Base-by-base conservation (phyloP, 2,888 invertebrate species). In the Melanostoma scalare region DNA sequence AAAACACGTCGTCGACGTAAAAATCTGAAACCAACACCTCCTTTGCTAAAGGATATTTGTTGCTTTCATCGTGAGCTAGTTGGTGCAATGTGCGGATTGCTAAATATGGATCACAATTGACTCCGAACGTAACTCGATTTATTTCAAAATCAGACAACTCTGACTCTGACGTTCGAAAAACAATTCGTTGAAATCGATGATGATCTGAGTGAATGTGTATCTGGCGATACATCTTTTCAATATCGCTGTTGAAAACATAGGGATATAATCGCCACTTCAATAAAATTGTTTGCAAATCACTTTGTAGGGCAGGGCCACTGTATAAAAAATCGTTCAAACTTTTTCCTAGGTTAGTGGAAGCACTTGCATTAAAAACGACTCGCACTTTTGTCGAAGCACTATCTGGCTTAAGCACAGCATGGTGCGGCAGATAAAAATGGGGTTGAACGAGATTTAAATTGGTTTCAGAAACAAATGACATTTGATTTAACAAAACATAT, bases 221-320 rank as follows among this genome's bases (percentile, higher is more conserved):
- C 55, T 87, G 87, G 2, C 86, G 85, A 60, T 86, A 89, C 85
- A 88, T 88, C 61, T 87, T 85, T 3, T 77, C 77, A 10, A 89
- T 86, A 55, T 88, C 88, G 3, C 86, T 87, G 4, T 78, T 78
- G 6, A 88, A 74, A 4, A 87, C 86, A 35, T 71, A 69, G 33
- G 35, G 50, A 48, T 73, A 50, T 56, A 20, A 20, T 35, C 79
- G 36, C 72, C 68, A 85, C 30, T 55, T 56, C 0, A 69, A 9
- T 6, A 82, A 35, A 40, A 85, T 58, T 3, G 53, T 10, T 3
- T 52, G 33, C 4, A 88, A 30, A 50, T 87, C 84, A 1, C 85
- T 68, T 68, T 87, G 87, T 9, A 87, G 20, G 0, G 73, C 56
- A 4, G 88, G 88, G 0, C 89, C 89, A 5, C 69, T 55, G 53